A percentile compares a stretch with the other conserved stretches of the same genome.
phyloP scores from a whole-genome alignment of 2,113 vertebrate genomes.

The Noturus placidus region DNA sequence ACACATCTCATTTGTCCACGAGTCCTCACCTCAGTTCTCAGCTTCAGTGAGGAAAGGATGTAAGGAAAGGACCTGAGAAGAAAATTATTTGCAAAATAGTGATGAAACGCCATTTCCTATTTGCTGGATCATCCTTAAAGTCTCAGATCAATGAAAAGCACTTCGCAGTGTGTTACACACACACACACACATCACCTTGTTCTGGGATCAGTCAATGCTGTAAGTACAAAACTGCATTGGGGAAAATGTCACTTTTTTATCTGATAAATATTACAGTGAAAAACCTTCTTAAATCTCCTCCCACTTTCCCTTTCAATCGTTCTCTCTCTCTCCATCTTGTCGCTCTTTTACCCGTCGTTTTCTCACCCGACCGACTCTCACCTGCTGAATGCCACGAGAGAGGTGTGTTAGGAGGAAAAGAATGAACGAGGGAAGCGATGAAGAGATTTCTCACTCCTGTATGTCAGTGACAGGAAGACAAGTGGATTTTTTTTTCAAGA shows the following conservation, averaged over 20 bases:
- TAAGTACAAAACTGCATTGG: not conserved
- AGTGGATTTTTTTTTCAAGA: slow-evolving; percentile 39
- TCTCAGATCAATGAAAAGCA: not conserved
- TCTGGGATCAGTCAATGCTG: not conserved
- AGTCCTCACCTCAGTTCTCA: not conserved
- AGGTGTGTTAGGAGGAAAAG: slow-evolving; percentile 24
- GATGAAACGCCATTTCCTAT: not conserved
- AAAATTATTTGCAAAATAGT: not conserved
- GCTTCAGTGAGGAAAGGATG: not conserved
- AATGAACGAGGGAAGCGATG: slow-evolving; percentile 15
- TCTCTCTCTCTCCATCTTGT: not conserved
- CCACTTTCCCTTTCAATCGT: not conserved
- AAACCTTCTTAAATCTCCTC: not conserved
- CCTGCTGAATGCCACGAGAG: slow-evolving; percentile 12
- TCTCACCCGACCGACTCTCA: not conserved
- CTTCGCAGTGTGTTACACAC: no score
- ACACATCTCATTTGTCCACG: not conserved
- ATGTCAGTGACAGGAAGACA: slow-evolving; percentile 45
- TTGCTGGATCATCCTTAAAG: not conserved
- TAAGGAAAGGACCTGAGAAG: not conserved
- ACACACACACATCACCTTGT: no score
- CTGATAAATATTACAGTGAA: not conserved
- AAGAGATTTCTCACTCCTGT: slow-evolving; percentile 22
- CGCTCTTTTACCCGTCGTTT: not conserved
- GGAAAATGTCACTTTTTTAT: not conserved